A percentile compares a stretch with the other conserved stretches of the same genome.
These are phyloP conservation scores for Dinocampus coccinellae DNA, from an alignment of 2,888 invertebrate species.

Conservation along the genomic window DNA sequence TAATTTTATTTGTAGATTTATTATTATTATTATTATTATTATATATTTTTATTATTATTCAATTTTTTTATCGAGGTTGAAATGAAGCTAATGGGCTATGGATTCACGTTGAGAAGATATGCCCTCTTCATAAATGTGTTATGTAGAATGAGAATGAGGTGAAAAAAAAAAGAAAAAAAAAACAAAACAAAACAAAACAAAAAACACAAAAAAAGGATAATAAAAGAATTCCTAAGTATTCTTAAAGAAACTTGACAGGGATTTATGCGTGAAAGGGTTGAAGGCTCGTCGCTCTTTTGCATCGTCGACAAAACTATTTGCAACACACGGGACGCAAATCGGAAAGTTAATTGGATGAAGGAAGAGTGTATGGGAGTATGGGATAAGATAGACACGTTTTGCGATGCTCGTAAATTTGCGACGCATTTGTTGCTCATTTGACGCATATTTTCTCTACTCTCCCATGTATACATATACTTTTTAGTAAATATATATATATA, in stretches of 20 bases:
- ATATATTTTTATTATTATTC: not conserved
- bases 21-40: not conserved
- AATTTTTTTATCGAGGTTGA: not conserved
- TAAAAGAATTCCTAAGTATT: not conserved
- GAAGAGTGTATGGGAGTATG: not conserved
- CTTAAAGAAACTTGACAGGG: slow-evolving; percentile 7
- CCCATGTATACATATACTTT: not conserved
- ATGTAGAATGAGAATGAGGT: not conserved
- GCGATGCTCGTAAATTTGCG: slow-evolving; percentile 28
- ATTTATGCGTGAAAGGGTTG: slow-evolving; percentile 24
- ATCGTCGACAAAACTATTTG: slow-evolving; percentile 27
- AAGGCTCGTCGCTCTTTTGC: slow-evolving; percentile 5
- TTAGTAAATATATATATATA: not conserved
- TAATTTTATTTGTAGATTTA: not conserved
- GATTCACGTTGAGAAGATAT: not conserved
- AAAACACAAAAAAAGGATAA: no score
- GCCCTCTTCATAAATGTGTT: not conserved
- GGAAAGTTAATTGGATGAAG: slow-evolving; percentile 26
- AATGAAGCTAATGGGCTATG: not conserved
- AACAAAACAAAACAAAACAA: no score
- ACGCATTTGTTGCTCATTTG: slow-evolving; percentile 18
- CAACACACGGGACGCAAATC: slow-evolving; percentile 23
- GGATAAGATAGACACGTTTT: not conserved
- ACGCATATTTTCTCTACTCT: slow-evolving; percentile 11
- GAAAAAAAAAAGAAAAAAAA: not conserved